These are phyloP conservation scores for Aporophyla lueneburgensis DNA, from an alignment of 2,888 invertebrate genomes.

Conservation along the genomic window DNA sequence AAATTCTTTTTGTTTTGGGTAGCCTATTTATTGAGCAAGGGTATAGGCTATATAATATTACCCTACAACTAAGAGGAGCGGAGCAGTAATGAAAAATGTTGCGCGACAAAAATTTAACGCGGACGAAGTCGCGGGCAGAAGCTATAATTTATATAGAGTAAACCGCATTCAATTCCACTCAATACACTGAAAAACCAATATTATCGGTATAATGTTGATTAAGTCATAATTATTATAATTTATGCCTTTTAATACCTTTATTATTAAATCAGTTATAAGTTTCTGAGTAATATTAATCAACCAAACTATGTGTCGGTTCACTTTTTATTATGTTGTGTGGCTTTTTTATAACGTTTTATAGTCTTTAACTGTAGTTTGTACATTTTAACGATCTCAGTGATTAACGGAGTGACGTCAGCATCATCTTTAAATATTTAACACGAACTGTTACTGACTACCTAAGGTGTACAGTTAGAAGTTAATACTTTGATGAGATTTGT, in stretches of 20 bases:
- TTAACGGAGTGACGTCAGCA: neutral
- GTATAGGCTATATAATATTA: too few relatives aligned
- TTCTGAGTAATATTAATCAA: neutral
- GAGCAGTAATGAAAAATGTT: too few relatives aligned
- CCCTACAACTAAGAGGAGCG: too few relatives aligned
- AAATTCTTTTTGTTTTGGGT: too few relatives aligned
- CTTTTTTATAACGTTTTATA: neutral
- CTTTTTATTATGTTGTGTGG: neutral
- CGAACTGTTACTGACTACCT: neutral
- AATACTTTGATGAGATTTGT: too few relatives aligned
- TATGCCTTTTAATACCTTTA: too few relatives aligned
- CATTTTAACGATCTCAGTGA: neutral
- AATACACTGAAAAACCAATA: neutral
- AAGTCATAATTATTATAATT: neutral
- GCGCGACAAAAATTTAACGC: too few relatives aligned
- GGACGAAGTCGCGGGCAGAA: too few relatives aligned
- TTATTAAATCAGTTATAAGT: neutral
- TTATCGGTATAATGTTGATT: neutral
- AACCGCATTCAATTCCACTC: neutral
- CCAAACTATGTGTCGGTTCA: neutral
- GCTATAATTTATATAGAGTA: too few relatives aligned
- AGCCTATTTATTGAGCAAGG: too few relatives aligned
- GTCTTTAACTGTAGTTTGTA: neutral
- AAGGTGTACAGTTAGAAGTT: too few relatives aligned
- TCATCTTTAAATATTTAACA: neutral